Percentiles rank a stretch among this genome's conserved stretches.
phyloP scores from a whole-genome alignment of 2,888 invertebrate species.

The Phortica okadai region DNA sequence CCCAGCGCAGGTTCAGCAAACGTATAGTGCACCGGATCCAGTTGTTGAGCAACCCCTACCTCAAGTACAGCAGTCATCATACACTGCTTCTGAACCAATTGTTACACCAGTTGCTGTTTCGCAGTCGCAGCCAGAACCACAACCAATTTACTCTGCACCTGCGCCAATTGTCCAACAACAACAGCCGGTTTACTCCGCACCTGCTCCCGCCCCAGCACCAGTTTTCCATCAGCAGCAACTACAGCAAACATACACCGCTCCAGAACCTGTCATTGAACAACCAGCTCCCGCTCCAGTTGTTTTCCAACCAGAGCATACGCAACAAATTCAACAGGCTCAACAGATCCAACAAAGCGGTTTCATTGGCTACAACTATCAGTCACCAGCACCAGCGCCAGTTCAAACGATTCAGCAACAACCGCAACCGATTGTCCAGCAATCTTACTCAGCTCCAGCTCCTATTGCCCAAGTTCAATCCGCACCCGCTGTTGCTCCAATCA shows the following conservation, averaged over 20 bases:
- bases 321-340: conserved; percentile 17
- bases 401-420: not conserved
- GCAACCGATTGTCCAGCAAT: conserved; percentile 36
- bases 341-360: conserved; percentile 5
- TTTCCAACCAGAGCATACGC: conserved; percentile 6
- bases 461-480: conserved; percentile 26
- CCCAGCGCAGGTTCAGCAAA: conserved; percentile 23
- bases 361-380: too few relatives aligned
- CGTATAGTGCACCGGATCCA: conserved; percentile 13
- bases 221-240: not conserved
- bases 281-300: conserved; percentile 32
- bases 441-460: conserved; percentile 32
- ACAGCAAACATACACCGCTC: conserved; percentile 41
- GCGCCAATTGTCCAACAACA: conserved; percentile 40
- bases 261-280: conserved; percentile 33
- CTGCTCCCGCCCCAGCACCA: conserved; percentile 29
- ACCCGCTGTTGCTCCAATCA: conserved; percentile 37
- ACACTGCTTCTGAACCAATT: conserved; percentile 37
- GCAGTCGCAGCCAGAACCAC: conserved; percentile 23
- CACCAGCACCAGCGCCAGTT: conserved; percentile 31
- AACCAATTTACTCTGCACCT: conserved; percentile 45
- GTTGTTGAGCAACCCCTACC: not conserved
- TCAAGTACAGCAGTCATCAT: conserved; percentile 46
- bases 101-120: conserved; percentile 25
- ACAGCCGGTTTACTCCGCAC: conserved; percentile 37